phyloP scores from a whole-genome alignment of 2,888 invertebrate species.

The Blastobasis adustella region DNA sequence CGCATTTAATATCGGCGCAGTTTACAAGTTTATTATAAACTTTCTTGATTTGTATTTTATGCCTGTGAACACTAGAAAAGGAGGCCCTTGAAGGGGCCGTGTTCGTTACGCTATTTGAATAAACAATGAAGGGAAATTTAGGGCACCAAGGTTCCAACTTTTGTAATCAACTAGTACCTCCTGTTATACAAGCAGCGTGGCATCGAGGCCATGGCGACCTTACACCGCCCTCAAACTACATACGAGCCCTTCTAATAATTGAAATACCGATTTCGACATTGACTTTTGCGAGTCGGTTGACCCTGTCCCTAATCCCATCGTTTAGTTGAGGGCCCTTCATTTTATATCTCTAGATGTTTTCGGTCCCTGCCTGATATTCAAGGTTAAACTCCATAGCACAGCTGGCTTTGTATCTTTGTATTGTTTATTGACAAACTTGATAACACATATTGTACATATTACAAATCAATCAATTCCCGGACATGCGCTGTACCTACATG shows the following conservation, averaged over 20 bases:
- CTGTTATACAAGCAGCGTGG: conserved; percentile 43
- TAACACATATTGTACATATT: no score
- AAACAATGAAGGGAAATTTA: conserved; percentile 69
- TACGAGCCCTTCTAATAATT: conserved; percentile 67
- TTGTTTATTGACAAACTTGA: no score
- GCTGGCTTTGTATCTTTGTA: no score
- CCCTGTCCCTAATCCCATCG: conserved; percentile 44
- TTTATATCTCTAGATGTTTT: not conserved
- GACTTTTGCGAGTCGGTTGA: conserved; percentile 51
- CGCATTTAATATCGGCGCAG: not conserved
- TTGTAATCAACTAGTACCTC: conserved; percentile 63
- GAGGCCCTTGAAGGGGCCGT: conserved; percentile 60
- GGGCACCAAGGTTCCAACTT: conserved; percentile 67
- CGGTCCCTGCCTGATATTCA: not conserved
- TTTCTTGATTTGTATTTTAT: no score
- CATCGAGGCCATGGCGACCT: conserved; percentile 60
- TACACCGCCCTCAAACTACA: conserved; percentile 60
- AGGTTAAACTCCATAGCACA: no score
- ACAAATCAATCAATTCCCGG: no score
- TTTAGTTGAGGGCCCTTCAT: conserved; percentile 9
- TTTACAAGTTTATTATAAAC: not conserved
- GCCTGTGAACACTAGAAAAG: conserved; percentile 10
- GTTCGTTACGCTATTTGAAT: conserved; percentile 66
- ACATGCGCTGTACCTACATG: no score
- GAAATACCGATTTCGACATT: conserved; percentile 56